Percentiles rank a stretch among this genome's conserved stretches.
phyloP scores from a whole-genome alignment of 2,888 invertebrate species.

The Gymnoscelis rufifasciata region DNA sequence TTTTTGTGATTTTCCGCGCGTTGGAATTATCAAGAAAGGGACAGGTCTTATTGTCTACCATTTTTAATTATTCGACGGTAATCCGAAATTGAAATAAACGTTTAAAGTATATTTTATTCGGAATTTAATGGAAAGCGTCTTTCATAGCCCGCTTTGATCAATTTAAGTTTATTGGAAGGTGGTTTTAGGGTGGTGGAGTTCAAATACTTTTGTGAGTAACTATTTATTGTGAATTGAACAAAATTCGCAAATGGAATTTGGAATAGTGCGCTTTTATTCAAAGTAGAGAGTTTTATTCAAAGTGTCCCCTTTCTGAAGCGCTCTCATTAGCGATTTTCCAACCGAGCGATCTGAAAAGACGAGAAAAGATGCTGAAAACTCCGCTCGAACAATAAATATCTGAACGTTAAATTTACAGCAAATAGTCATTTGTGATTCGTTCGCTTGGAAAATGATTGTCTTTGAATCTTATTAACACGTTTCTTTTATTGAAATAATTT shows the following conservation, averaged over 20 bases:
- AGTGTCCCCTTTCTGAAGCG: slow-evolving; percentile 51
- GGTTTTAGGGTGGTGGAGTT: too few species aligned
- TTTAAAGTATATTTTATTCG: slow-evolving; percentile 6
- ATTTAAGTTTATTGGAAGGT: background rate
- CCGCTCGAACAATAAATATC: slow-evolving; percentile 42
- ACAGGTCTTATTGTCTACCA: slow-evolving; percentile 55
- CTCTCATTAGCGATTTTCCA: slow-evolving; percentile 69
- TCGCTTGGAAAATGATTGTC: slow-evolving; percentile 47
- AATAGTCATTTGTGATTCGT: slow-evolving; percentile 45
- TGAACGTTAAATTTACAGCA: slow-evolving; percentile 38
- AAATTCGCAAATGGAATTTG: background rate
- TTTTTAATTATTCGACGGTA: slow-evolving; percentile 48
- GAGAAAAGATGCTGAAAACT: slow-evolving; percentile 41
- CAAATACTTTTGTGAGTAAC: too few species aligned
- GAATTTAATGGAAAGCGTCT: slow-evolving; percentile 8
- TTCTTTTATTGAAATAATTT: slow-evolving; percentile 3
- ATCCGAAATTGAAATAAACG: slow-evolving; percentile 34
- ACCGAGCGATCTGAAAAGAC: slow-evolving; percentile 45
- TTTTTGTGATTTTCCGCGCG: slow-evolving; percentile 68
- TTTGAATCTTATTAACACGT: slow-evolving; percentile 25
- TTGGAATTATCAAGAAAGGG: slow-evolving; percentile 64
- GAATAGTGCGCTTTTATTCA: slow-evolving; percentile 26
- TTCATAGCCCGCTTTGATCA: too few species aligned
- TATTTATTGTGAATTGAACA: background rate
- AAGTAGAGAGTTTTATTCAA: slow-evolving; percentile 47